Base-by-base conservation (phyloP, 2,888 invertebrate genomes). In the Sphaeridia pumilis region DNA sequence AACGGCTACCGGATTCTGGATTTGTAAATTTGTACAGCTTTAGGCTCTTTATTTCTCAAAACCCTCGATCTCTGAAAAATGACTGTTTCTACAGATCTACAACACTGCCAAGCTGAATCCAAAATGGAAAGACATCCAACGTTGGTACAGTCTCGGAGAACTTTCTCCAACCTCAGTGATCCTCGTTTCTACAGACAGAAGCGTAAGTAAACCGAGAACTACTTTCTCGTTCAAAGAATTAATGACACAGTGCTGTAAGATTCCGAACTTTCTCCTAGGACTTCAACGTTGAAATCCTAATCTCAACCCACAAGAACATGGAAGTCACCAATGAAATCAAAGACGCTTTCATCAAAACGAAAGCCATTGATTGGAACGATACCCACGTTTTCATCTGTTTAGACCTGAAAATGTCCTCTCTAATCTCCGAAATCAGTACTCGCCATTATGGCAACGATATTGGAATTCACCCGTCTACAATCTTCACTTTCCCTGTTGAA, bases 71-170 rank as follows among this genome's bases (percentile, higher is more conserved):
- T 7, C 5, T 36, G 17, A n/a, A n/a, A n/a, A n/a, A n/a, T n/a
- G n/a, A n/a, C n/a, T n/a, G n/a, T n/a, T n/a, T n/a, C n/a, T n/a
- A n/a, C 14, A 45, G 45, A 28, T 45, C 14, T 45, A 45, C 26
- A 45, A 45, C 17, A 28, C 27, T 12, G 45, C 45, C 14, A 24
- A 26, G 27, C 27, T 24, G 3, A 12, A 26, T 5, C 14, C 45
- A 4, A 44, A 44, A 26, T 47, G 47, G 47, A 12, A 17, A 2
- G 4, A 4, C n/a, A n/a, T n/a, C n/a, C n/a, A n/a, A n/a, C 20
- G 36, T 22, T 47, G 47, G 47, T 47, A 21, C 34, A 21, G 3
- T 4, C 24, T 47, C 14, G 47, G 34, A 21, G 47, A 34, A n/a
- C n/a, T 31, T 20, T 31, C 46, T 2, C n/a, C 25, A 14, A 12